Evolutionary conservation across 2,888 invertebrate species (phyloP).

Genomic region (Tenthredo livida): DNA sequence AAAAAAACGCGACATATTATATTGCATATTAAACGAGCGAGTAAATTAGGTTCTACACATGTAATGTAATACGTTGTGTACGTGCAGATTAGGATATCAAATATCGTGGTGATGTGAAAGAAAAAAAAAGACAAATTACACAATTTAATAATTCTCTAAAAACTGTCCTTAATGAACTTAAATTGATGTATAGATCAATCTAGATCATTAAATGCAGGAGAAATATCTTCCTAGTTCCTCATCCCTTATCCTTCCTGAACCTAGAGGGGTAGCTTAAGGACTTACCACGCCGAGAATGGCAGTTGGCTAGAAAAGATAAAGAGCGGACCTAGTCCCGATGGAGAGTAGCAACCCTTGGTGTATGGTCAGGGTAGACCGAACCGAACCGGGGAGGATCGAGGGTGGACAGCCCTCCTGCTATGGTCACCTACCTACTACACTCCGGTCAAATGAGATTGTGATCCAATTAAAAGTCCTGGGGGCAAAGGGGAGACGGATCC

Average conservation of each 20-base stretch:
- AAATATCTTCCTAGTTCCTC: neutral
- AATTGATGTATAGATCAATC: too few species aligned
- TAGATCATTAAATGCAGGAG: too few species aligned
- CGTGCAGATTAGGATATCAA: neutral
- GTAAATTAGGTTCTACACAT: neutral
- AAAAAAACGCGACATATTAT: neutral
- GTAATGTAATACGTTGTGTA: neutral
- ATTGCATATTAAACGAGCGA: neutral
- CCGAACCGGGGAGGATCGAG: neutral
- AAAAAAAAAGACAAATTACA: too few species aligned
- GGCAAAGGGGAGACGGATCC: neutral
- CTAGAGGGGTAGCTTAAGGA: constrained; percentile 37
- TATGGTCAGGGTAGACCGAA: neutral
- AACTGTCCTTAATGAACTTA: too few species aligned
- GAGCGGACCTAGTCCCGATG: constrained; percentile 45
- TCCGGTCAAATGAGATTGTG: constrained; percentile 60
- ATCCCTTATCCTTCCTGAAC: neutral
- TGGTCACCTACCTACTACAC: constrained; percentile 42
- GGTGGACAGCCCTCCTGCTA: neutral
- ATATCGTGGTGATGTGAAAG: too few species aligned
- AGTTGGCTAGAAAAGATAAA: constrained; percentile 42
- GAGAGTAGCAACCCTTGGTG: neutral
- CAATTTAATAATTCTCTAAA: neutral
- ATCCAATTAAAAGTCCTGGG: constrained; percentile 61
- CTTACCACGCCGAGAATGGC: constrained; percentile 50